phyloP scores from a whole-genome alignment of 2,888 invertebrate species.

The Cataglyphis rosenhaueri region DNA sequence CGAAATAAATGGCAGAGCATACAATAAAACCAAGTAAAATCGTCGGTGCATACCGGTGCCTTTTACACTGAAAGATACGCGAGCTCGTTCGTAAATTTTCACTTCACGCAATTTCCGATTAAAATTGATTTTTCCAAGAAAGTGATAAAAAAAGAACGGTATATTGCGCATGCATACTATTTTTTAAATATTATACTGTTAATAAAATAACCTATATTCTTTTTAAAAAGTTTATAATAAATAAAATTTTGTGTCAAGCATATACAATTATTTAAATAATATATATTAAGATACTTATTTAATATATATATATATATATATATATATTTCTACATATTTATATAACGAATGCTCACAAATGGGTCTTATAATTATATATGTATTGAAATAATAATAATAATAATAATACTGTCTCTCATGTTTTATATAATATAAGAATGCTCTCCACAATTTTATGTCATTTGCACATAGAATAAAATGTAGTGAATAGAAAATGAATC shows the following conservation, averaged over 20 bases:
- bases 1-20: conserved; percentile 65
- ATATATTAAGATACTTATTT: background rate
- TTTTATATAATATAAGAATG: conserved; percentile 27
- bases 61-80: conserved; percentile 24
- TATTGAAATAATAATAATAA: background rate
- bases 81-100: conserved; percentile 57
- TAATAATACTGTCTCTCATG: background rate
- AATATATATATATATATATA: background rate
- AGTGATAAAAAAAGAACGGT: conserved; percentile 14
- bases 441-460: conserved; percentile 23
- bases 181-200: conserved; percentile 6
- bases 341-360: background rate
- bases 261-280: conserved; percentile 16
- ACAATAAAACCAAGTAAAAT: conserved; percentile 49
- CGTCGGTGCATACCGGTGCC: conserved; percentile 36
- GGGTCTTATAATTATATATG: background rate
- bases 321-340: background rate
- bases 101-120: conserved; percentile 51
- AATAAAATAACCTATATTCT: background rate
- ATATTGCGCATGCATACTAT: background rate
- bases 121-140: conserved; percentile 54
- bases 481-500: conserved; percentile 6
- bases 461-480: conserved; percentile 27
- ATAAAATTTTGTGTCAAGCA: background rate
- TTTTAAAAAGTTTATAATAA: conserved; percentile 1